These are phyloP conservation scores for Hafferia zeledoni DNA, from an alignment of 2,797 vertebrate species.

Conservation along the genomic window DNA sequence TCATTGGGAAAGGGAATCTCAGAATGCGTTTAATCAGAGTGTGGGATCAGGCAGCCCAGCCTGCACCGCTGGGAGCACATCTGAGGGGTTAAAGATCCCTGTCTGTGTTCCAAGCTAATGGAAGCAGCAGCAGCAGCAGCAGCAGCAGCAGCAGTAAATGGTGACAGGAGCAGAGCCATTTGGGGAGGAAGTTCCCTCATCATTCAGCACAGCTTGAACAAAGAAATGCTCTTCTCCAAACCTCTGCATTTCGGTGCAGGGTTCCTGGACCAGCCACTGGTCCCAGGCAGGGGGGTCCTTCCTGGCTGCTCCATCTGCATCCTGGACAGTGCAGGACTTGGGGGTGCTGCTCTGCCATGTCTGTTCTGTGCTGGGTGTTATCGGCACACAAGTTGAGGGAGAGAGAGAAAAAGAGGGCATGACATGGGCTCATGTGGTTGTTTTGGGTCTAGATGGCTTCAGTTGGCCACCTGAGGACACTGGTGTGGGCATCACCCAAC, in stretches of 20 bases:
- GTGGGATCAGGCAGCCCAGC: not conserved
- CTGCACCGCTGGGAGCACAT: not conserved
- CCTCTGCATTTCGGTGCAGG: not conserved
- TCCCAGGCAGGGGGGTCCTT: not conserved
- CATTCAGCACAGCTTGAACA: not conserved
- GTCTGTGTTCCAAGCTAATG: not conserved
- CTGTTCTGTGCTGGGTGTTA: not conserved
- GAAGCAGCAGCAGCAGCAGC: not conserved
- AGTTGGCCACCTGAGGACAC: not conserved
- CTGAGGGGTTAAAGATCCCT: not conserved
- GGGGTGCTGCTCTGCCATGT: not conserved
- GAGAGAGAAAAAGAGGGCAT: not conserved
- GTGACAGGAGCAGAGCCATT: not conserved
- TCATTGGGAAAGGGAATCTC: not conserved
- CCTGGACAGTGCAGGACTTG: not conserved
- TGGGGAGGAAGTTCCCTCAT: not conserved
- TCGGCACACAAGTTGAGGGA: not conserved
- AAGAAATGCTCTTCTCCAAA: not conserved
- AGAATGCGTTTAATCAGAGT: not conserved
- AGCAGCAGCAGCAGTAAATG: not conserved
- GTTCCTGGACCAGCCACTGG: not conserved
- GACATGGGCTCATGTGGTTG: fast-evolving
- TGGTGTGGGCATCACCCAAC: fast-evolving
- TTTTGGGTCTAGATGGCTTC: not conserved
- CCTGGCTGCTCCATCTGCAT: not conserved